These are phyloP conservation scores for Ecdyonurus torrentis DNA, from an alignment of 2,888 invertebrate species.

Conservation along the genomic window DNA sequence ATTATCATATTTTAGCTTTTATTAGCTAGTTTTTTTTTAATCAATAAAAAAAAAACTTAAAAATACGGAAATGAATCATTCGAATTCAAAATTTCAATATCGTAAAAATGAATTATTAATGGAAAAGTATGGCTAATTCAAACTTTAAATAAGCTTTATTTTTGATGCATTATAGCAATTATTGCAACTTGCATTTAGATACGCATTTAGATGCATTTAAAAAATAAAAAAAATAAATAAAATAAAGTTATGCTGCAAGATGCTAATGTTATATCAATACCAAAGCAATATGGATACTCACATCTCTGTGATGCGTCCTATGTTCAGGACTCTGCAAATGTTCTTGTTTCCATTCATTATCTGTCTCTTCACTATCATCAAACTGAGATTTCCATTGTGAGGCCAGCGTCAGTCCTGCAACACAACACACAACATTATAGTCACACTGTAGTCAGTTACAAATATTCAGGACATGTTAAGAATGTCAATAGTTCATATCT, in stretches of 20 bases:
- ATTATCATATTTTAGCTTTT: no score
- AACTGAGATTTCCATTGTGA: constrained; percentile 95
- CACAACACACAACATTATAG: not conserved
- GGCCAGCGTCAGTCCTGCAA: constrained; percentile 52
- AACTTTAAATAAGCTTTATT: no score
- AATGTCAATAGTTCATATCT: no score
- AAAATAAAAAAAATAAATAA: not conserved
- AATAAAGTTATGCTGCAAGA: not conserved
- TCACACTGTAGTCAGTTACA: not conserved
- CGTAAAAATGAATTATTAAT: no score
- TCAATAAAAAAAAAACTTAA: no score
- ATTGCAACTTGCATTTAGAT: no score
- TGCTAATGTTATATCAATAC: not conserved
- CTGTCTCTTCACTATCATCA: constrained; percentile 86
- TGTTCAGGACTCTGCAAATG: constrained; percentile 41
- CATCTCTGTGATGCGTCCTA: constrained; percentile 16
- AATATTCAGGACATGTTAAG: no score
- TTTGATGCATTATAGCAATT: no score
- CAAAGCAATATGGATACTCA: constrained; percentile 6
- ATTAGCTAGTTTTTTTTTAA: no score
- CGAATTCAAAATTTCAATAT: no score
- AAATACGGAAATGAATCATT: no score
- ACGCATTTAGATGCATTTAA: not conserved
- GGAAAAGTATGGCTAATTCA: no score
- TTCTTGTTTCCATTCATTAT: constrained; percentile 87